These are phyloP conservation scores for Halcyon leucocephala DNA, from an alignment of 2,797 vertebrate genomes.

Conservation along the genomic window DNA sequence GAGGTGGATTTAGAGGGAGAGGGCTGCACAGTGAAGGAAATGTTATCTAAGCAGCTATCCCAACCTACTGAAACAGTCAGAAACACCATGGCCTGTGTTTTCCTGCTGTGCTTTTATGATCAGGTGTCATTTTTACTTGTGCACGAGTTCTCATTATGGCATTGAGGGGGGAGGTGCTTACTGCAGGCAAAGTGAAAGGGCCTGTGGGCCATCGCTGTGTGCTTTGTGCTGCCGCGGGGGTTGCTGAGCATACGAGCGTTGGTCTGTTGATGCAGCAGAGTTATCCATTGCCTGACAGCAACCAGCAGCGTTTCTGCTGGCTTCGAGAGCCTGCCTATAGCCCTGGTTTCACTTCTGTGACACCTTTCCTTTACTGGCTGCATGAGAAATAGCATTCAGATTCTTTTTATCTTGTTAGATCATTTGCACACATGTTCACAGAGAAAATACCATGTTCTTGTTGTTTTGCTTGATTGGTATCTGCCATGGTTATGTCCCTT, in stretches of 20 bases:
- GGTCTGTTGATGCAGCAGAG: neutral
- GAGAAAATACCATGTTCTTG: fast-evolving
- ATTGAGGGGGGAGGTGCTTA: neutral
- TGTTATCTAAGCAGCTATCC: neutral
- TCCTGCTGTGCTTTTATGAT: neutral
- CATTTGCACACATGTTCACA: neutral
- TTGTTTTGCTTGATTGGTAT: neutral
- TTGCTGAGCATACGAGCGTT: neutral
- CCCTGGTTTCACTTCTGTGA: neutral
- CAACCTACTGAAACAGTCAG: neutral
- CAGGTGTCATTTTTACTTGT: neutral
- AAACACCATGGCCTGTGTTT: fast-evolving
- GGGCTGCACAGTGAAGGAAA: neutral
- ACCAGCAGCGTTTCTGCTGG: neutral
- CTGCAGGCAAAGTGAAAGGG: neutral
- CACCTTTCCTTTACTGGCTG: neutral
- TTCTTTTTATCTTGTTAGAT: neutral
- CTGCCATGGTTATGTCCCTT: neutral
- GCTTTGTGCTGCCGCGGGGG: neutral
- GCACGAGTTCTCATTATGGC: neutral
- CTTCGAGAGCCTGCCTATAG: neutral
- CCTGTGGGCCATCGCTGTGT: neutral
- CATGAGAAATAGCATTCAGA: neutral
- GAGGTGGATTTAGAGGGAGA: neutral
- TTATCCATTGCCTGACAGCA: neutral